phyloP scores from a whole-genome alignment of 2,888 invertebrate species.

The Nemoura dubitans region DNA sequence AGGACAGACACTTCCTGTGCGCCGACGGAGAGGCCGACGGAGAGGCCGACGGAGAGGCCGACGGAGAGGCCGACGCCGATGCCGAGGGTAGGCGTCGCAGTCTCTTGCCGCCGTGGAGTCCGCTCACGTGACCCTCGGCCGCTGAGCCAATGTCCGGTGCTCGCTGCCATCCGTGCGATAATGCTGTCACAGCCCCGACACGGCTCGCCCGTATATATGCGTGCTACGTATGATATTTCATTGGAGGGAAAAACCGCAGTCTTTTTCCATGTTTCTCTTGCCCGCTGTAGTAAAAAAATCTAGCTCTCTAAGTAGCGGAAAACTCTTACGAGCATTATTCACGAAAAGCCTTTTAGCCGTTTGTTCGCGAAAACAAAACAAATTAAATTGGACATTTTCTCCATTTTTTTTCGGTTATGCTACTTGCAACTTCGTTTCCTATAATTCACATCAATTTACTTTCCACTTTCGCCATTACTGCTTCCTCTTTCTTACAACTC shows the following conservation, averaged over 20 bases:
- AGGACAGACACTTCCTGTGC: not conserved
- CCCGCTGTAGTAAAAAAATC: not conserved
- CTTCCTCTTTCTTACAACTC: slow-evolving; percentile 1
- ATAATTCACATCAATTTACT: slow-evolving; percentile 28
- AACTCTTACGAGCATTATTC: slow-evolving; percentile 7
- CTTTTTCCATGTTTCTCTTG: not conserved
- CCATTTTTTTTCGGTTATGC: not conserved
- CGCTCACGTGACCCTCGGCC: too few relatives aligned
- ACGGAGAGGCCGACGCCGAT: too few relatives aligned
- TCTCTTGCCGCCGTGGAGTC: too few relatives aligned
- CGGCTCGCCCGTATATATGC: not conserved
- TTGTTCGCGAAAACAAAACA: not conserved
- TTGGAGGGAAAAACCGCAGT: not conserved
- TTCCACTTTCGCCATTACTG: slow-evolving; percentile 19
- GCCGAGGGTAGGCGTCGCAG: not conserved
- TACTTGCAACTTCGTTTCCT: slow-evolving; percentile 15
- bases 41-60: too few relatives aligned
- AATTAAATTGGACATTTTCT: not conserved
- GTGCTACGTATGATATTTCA: not conserved
- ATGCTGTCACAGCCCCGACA: not conserved
- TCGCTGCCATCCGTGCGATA: not conserved
- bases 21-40: too few relatives aligned
- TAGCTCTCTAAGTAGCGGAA: not conserved
- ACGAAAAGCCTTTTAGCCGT: not conserved
- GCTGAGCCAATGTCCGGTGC: not conserved